These are phyloP conservation scores for Spermophilus dauricus DNA, from an alignment of 2,113 vertebrate species.

Conservation along the genomic window DNA sequence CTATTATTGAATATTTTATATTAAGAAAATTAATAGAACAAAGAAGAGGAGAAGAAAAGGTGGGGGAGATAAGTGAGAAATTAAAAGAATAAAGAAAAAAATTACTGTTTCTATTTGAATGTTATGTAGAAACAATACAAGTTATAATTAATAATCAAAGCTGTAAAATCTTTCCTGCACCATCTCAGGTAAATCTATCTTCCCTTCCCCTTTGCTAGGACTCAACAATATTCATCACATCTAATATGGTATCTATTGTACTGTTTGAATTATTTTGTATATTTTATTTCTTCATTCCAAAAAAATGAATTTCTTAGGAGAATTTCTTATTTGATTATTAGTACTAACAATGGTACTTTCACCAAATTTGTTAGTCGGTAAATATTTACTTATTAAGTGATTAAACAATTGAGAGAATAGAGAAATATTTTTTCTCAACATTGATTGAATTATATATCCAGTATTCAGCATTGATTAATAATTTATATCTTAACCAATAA, in stretches of 20 bases:
- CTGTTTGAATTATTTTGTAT: not conserved
- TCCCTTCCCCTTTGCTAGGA: not conserved
- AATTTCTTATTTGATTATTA: not conserved
- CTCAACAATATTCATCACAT: rapidly evolving
- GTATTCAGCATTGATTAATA: not conserved
- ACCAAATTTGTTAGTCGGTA: not conserved
- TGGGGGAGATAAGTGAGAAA: not conserved
- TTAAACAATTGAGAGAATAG: not conserved
- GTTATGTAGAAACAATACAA: not conserved
- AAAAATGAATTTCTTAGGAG: not conserved
- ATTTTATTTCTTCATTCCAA: not conserved
- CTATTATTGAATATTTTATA: not conserved
- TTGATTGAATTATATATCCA: not conserved
- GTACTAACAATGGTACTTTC: not conserved
- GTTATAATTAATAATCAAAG: not conserved
- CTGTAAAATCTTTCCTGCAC: not conserved
- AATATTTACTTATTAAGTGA: not conserved
- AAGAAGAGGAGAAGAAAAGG: rapidly evolving
- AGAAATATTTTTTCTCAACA: not conserved
- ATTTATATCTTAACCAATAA: not conserved
- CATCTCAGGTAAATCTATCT: not conserved
- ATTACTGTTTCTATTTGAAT: not conserved
- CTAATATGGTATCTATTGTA: not conserved
- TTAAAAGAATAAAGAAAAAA: not conserved
- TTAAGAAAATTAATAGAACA: not conserved